Evolutionary conservation across 1,140 invertebrate species (phyloP).

Genomic region (Cephus cinctus): DNA sequence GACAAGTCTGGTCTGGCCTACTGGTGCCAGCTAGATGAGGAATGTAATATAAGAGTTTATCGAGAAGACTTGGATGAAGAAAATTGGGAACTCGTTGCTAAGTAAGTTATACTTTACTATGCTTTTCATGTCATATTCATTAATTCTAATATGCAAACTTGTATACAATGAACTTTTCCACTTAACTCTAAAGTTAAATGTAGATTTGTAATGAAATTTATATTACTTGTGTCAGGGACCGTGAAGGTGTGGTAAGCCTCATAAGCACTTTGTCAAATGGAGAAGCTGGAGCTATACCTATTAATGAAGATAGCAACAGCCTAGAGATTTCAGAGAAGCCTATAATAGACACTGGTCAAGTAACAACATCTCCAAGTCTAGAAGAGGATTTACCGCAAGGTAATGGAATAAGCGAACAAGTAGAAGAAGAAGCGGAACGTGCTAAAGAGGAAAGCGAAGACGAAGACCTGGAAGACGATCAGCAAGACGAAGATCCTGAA

Average conservation of each 20-base stretch:
- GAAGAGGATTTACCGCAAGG: conserved; percentile 35
- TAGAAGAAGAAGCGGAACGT: conserved; percentile 23
- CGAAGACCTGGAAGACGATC: conserved; percentile 29
- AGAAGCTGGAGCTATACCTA: conserved; percentile 51
- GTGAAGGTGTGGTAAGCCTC: conserved; percentile 72
- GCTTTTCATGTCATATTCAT: no score
- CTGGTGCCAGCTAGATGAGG: conserved; percentile 89
- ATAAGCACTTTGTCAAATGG: conserved; percentile 71
- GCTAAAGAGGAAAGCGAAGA: conserved; percentile 11
- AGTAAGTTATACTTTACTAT: conserved; percentile 61
- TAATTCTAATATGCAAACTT: no score
- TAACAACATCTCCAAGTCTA: conserved; percentile 33
- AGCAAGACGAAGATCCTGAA: conserved; percentile 23
- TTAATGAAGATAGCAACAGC: conserved; percentile 54
- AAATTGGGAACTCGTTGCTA: conserved; percentile 90
- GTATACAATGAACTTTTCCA: conserved; percentile 9
- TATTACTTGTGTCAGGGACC: conserved; percentile 57
- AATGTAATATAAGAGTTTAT: conserved; percentile 87
- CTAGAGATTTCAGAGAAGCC: conserved; percentile 52
- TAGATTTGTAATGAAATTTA: not conserved
- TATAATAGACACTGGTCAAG: conserved; percentile 56
- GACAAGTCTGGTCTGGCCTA: conserved; percentile 89
- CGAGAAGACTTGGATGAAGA: conserved; percentile 94
- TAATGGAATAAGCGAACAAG: conserved; percentile 30
- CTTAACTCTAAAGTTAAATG: conserved; percentile 5